phyloP scores from a whole-genome alignment of 1,140 invertebrate species.

The Globodera rostochiensis region DNA sequence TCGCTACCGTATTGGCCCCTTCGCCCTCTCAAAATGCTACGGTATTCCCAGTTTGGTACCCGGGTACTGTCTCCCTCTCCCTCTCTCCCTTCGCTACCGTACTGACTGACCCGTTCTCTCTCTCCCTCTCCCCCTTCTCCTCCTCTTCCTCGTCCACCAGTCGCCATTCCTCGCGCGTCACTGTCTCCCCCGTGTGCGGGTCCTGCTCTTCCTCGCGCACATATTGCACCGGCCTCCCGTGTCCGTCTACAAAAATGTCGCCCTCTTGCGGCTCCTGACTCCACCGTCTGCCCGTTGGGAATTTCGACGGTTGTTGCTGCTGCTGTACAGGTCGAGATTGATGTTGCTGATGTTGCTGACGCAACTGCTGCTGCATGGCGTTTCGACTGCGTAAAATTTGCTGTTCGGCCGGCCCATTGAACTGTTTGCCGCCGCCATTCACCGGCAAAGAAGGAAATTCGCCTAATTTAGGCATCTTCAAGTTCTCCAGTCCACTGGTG shows the following conservation, averaged over 20 bases:
- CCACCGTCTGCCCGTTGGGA: background rate
- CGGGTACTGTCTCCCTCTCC: no score
- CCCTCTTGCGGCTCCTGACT: slow-evolving; percentile 2
- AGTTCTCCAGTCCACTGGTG: slow-evolving; percentile 22
- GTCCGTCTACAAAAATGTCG: background rate
- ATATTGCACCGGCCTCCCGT: background rate
- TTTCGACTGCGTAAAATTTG: background rate
- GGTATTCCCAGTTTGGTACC: no score
- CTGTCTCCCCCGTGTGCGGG: no score
- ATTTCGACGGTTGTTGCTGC: background rate
- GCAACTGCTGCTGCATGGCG: background rate
- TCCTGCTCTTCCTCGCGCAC: background rate
- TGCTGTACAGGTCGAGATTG: background rate
- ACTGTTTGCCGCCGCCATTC: background rate
- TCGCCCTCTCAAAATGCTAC: background rate
- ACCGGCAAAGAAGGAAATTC: background rate
- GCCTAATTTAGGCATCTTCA: slow-evolving; percentile 16
- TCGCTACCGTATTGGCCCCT: background rate
- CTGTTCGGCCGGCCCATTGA: background rate
- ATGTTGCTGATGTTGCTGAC: background rate
- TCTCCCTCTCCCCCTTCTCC: background rate
- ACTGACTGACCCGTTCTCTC: background rate
- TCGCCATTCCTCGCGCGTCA: background rate
- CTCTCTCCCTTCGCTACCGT: background rate
- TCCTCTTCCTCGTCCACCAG: no score